phyloP scores from a whole-genome alignment of 2,797 vertebrate species.

The Ispidina lecontei region DNA sequence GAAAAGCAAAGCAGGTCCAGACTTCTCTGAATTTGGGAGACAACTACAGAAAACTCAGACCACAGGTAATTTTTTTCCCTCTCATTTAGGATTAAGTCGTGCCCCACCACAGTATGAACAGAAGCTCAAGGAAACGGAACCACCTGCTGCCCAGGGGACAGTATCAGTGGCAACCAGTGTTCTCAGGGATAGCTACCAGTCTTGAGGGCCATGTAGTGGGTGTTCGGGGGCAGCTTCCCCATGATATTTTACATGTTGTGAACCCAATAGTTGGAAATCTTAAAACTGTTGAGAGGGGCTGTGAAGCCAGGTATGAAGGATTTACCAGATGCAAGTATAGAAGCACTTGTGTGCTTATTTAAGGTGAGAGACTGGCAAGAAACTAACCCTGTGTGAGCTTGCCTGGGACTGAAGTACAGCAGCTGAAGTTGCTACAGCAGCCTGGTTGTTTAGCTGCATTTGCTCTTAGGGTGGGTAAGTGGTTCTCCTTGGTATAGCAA shows the following conservation, averaged over 20 bases:
- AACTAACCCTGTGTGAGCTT: accelerated
- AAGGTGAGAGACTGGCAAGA: neutral
- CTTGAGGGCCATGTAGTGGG: accelerated
- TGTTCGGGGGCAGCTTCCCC: neutral
- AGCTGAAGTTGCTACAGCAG: neutral
- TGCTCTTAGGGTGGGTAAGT: accelerated
- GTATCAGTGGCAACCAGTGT: neutral
- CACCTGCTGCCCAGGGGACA: neutral
- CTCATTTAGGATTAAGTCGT: neutral
- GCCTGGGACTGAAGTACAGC: neutral
- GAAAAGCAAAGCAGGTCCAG: neutral
- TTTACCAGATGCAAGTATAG: neutral
- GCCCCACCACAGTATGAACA: neutral
- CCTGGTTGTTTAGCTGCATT: neutral
- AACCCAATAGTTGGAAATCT: neutral
- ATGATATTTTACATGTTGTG: neutral
- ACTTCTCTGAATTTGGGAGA: neutral
- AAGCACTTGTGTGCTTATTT: neutral
- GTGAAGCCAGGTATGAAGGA: neutral
- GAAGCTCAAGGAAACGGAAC: neutral
- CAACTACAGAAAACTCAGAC: neutral
- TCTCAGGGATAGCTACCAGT: neutral
- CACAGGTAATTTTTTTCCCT: neutral
- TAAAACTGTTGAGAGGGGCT: neutral
- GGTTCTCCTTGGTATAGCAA: neutral